Evolutionary conservation across 2,113 vertebrate species (phyloP).

Genomic region (Suricata suricatta): DNA sequence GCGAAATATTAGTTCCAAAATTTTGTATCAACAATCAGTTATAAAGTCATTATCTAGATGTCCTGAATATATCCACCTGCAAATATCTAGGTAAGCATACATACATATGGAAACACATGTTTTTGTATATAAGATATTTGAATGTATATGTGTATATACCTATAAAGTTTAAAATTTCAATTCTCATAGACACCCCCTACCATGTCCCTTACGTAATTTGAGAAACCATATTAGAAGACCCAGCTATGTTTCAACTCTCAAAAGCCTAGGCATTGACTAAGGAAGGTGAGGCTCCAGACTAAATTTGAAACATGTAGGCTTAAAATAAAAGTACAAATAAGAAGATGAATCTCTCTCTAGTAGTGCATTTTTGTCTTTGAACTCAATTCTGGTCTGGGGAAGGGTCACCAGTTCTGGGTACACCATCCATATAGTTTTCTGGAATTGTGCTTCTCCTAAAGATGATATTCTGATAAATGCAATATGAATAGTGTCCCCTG

Average conservation of each 20-base stretch:
- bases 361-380: neutral
- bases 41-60: neutral
- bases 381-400: neutral
- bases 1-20: neutral
- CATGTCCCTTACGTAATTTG: neutral
- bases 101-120: neutral
- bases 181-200: neutral
- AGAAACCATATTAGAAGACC: neutral
- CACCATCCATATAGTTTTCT: neutral
- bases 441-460: neutral
- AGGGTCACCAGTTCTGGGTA: neutral
- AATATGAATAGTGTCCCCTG: neutral
- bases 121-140: neutral
- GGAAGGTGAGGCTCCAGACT: neutral
- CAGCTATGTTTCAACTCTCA: neutral
- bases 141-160: neutral
- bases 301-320: neutral
- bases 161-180: neutral
- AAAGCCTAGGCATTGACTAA: neutral
- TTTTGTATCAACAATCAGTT: neutral
- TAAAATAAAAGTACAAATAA: neutral
- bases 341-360: neutral
- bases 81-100: neutral
- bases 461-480: neutral
- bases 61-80: neutral